Conservation (phyloP, 2,888 invertebrate species). For the Liopterus haemorrhoidalis region DNA sequence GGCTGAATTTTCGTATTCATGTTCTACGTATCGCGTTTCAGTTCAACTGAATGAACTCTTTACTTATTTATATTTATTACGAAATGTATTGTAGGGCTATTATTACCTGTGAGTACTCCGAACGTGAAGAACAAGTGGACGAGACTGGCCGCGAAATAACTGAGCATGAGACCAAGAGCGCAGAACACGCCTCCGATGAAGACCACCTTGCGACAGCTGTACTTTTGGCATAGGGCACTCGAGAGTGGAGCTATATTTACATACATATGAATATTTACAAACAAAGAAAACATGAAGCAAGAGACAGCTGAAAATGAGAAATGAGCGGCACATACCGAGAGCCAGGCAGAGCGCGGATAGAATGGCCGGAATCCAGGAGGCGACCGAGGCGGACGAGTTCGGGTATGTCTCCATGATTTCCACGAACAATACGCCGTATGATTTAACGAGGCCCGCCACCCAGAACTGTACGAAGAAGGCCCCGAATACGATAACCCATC, state of each 20-base stretch:
- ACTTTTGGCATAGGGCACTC: constrained; percentile 64
- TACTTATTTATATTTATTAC: background rate
- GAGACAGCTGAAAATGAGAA: background rate
- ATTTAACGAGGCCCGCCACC: constrained; percentile 74
- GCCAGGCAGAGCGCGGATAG: constrained; percentile 70
- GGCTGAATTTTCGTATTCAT: too few species aligned
- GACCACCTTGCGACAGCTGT: constrained; percentile 67
- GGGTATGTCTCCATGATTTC: constrained; percentile 76
- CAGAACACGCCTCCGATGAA: constrained; percentile 61
- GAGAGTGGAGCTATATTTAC: constrained; percentile 71
- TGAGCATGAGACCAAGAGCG: constrained; percentile 60
- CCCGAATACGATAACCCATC: constrained; percentile 71
- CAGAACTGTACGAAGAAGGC: constrained; percentile 77
- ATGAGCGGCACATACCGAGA: constrained; percentile 50
- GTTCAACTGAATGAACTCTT: background rate
- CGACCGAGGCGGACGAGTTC: constrained; percentile 66
- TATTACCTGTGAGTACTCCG: constrained; percentile 68
- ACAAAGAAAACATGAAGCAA: background rate
- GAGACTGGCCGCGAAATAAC: constrained; percentile 66
- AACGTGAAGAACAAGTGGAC: constrained; percentile 65
- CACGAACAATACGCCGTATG: constrained; percentile 73
- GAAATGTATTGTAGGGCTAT: background rate
- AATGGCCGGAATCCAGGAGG: constrained; percentile 76
- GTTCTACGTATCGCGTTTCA: too few species aligned
- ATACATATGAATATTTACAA: too few species aligned